Percentiles rank a stretch among this genome's conserved stretches.
phyloP scores from a whole-genome alignment of 2,113 vertebrate species.

The Cephalopterus ornatus region DNA sequence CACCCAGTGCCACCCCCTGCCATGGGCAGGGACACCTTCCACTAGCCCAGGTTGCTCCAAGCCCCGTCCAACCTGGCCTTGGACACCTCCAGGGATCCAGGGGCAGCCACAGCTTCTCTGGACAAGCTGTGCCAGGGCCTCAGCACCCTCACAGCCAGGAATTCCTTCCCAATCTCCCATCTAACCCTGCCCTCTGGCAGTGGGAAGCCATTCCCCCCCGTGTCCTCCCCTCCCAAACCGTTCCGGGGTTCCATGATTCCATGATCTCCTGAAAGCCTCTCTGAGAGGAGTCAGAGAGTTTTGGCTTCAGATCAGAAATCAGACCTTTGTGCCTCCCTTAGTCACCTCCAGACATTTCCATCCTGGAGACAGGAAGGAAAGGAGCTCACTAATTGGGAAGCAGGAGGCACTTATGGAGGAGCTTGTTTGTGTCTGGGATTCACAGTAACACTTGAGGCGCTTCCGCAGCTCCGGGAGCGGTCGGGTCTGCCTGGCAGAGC shows the following conservation, averaged over 20 bases:
- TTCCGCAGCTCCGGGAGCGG: background rate
- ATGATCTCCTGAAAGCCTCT: background rate
- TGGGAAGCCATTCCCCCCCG: background rate
- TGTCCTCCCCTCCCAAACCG: background rate
- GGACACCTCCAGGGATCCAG: background rate
- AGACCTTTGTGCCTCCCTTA: background rate
- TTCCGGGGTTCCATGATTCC: background rate
- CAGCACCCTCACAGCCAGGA: background rate
- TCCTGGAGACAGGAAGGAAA: conserved; percentile 32
- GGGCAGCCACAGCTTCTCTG: background rate
- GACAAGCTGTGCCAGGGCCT: background rate
- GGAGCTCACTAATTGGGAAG: background rate
- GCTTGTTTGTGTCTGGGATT: background rate
- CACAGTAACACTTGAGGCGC: background rate
- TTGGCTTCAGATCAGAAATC: background rate
- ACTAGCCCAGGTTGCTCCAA: background rate
- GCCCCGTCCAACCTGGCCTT: background rate
- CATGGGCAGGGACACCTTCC: background rate
- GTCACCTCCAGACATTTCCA: background rate
- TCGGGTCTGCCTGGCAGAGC: background rate
- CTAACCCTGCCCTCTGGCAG: background rate
- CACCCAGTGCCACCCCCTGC: background rate
- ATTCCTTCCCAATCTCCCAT: background rate
- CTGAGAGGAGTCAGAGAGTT: background rate
- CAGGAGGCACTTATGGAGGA: background rate